These are phyloP conservation scores for Cryptosula pallasiana DNA, from an alignment of 2,888 invertebrate species.

Conservation along the genomic window DNA sequence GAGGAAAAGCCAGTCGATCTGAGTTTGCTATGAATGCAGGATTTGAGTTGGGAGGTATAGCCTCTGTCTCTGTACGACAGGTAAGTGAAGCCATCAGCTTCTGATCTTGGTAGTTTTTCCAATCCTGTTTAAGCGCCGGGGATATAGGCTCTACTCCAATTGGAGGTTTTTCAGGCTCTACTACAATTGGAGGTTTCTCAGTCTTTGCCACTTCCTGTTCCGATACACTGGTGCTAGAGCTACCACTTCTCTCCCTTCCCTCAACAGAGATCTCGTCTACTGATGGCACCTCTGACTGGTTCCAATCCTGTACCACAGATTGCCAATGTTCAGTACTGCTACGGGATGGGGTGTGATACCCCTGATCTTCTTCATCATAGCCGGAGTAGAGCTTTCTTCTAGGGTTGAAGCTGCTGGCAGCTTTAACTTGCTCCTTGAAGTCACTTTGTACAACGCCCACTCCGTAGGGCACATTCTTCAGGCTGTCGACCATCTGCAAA, in stretches of 20 bases:
- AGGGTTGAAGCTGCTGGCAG: background rate
- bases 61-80: background rate
- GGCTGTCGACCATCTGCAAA: background rate
- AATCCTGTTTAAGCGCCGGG: background rate
- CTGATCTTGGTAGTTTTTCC: background rate
- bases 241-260: slow-evolving; percentile 12
- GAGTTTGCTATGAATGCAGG: background rate
- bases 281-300: background rate
- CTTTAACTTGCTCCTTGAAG: background rate
- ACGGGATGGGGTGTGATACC: background rate
- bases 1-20: background rate
- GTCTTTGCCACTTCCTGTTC: background rate
- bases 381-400: background rate
- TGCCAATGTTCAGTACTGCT: background rate
- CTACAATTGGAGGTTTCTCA: background rate
- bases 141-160: background rate
- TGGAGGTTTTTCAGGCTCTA: background rate
- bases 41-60: background rate
- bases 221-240: background rate
- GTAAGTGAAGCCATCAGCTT: background rate
- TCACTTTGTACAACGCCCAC: background rate
- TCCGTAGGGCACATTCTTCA: background rate
- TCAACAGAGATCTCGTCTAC: background rate
- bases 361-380: background rate
- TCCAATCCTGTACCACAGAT: background rate